Percentiles rank a stretch among this genome's conserved stretches.
Conservation (phyloP, 1,140 invertebrate species). For the Arctopsyche grandis region DNA sequence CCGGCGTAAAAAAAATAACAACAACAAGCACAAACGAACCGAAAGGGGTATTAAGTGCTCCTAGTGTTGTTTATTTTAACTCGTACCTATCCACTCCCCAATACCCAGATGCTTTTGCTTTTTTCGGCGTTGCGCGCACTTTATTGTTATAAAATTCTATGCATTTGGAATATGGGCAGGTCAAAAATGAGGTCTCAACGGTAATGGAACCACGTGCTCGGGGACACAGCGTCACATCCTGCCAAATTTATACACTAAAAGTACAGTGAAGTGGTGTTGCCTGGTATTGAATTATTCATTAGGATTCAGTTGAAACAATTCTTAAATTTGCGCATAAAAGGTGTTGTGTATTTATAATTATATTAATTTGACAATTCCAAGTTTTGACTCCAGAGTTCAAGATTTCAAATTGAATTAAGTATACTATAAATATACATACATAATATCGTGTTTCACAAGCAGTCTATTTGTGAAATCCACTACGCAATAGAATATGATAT, state of each 20-base stretch:
- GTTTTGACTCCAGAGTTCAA: too few relatives aligned
- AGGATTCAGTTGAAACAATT: neutral
- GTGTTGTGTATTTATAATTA: too few relatives aligned
- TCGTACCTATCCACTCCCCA: neutral
- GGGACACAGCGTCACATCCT: neutral
- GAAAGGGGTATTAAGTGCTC: neutral
- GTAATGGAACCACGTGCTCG: neutral
- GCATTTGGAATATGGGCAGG: conserved; percentile 39
- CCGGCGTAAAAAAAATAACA: neutral
- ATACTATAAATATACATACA: too few relatives aligned
- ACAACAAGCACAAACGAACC: neutral
- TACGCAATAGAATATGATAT: too few relatives aligned
- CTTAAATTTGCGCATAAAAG: neutral
- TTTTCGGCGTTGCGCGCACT: neutral
- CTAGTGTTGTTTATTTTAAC: neutral
- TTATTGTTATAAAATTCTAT: conserved; percentile 47
- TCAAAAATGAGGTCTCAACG: conserved; percentile 27
- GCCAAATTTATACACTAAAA: conserved; percentile 21
- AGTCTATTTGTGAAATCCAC: too few relatives aligned
- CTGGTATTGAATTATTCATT: conserved; percentile 1
- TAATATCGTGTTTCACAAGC: too few relatives aligned
- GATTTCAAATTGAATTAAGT: too few relatives aligned
- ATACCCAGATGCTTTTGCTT: neutral
- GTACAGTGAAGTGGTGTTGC: neutral
- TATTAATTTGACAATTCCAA: too few relatives aligned